Conservation (phyloP, 2,888 invertebrate genomes). For the Sarcophaga carnaria region DNA sequence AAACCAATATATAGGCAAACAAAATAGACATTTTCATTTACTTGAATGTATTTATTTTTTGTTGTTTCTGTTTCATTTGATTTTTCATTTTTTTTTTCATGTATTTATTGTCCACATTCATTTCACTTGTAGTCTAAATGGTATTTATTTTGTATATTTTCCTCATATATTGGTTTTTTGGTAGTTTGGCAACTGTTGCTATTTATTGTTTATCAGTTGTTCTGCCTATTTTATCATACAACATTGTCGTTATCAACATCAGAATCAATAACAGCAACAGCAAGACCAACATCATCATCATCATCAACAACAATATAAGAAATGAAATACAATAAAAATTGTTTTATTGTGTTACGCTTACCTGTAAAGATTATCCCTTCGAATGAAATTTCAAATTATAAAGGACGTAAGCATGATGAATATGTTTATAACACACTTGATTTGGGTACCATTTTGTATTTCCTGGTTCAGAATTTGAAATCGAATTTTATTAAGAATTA, state of each 20-base stretch:
- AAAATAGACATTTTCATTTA: too few relatives aligned
- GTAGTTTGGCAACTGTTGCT: slow-evolving; percentile 47
- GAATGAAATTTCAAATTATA: too few relatives aligned
- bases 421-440: too few relatives aligned
- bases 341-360: too few relatives aligned
- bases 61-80: slow-evolving; percentile 33
- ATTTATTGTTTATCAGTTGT: slow-evolving; percentile 51
- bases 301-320: not conserved
- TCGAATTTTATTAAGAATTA: too few relatives aligned
- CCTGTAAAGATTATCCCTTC: too few relatives aligned
- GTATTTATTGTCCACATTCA: slow-evolving; percentile 31
- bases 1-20: too few relatives aligned
- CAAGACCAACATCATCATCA: not conserved
- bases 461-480: too few relatives aligned
- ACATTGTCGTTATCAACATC: not conserved
- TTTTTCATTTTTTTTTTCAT: slow-evolving; percentile 15
- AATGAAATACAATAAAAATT: not conserved
- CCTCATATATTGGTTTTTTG: slow-evolving; percentile 37
- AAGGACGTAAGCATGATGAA: too few relatives aligned
- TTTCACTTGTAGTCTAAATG: slow-evolving; percentile 28
- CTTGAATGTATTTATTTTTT: slow-evolving; percentile 21
- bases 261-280: slow-evolving; percentile 5
- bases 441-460: too few relatives aligned
- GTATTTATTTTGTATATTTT: slow-evolving; percentile 34
- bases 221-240: slow-evolving; percentile 36